These are phyloP conservation scores for Eupsilia transversa DNA, from an alignment of 2,888 invertebrate species.

Conservation along the genomic window DNA sequence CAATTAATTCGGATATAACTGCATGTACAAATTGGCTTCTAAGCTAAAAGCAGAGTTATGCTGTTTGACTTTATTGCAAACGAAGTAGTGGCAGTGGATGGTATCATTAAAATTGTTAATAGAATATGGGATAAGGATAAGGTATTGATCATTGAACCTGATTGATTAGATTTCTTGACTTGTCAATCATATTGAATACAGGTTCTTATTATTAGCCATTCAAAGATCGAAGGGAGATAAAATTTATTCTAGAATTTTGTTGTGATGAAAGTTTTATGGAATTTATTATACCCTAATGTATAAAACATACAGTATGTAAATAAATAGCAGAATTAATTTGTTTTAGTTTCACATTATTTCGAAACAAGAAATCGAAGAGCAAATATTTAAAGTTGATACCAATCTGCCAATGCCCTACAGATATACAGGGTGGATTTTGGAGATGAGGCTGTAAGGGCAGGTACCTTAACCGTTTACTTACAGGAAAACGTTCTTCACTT, in stretches of 20 bases:
- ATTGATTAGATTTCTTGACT: not conserved
- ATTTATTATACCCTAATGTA: not conserved
- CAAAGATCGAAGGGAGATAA: not conserved
- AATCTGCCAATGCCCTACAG: conserved; percentile 26
- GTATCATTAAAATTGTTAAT: conserved; percentile 17
- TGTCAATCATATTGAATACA: not conserved
- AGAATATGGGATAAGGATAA: not conserved
- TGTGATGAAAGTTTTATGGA: conserved; percentile 3
- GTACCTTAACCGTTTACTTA: not conserved
- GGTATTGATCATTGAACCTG: conserved; percentile 21
- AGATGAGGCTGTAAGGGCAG: not conserved
- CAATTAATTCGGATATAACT: conserved; percentile 61
- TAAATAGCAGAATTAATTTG: not conserved
- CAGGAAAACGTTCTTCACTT: not conserved
- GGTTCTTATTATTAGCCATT: conserved; percentile 10
- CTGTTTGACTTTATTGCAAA: conserved; percentile 34
- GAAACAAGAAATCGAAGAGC: not conserved
- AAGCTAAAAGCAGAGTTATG: conserved; percentile 68
- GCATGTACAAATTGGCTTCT: conserved; percentile 72
- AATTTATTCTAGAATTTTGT: not conserved
- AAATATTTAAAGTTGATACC: conserved; percentile 33
- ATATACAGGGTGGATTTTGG: not conserved
- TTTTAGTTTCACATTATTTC: conserved; percentile 4
- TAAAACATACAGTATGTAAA: conserved; percentile 1
- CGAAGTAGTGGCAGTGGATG: conserved; percentile 25